phyloP scores from a whole-genome alignment of 2,797 vertebrate genomes.

The Phyllotis vaccarum region DNA sequence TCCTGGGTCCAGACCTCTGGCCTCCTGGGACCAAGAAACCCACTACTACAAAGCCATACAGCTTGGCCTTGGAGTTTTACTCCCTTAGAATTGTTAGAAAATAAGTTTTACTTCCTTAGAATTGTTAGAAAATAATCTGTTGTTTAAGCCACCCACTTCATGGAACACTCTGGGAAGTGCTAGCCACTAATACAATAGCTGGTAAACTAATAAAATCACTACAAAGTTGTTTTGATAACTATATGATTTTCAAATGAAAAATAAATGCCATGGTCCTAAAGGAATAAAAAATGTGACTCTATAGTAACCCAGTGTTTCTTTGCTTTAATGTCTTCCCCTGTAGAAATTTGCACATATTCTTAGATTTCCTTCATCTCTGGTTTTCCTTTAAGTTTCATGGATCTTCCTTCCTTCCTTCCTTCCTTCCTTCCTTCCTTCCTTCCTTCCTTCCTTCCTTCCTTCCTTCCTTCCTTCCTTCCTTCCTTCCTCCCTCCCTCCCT shows the following conservation, averaged over 20 bases:
- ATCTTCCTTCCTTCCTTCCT: background rate
- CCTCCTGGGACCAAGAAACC: no score
- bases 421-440: background rate
- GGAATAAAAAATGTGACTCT: conserved; percentile 44
- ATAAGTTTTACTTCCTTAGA: background rate
- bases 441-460: background rate
- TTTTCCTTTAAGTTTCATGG: no score
- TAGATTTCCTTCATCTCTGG: background rate
- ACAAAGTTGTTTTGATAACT: no score
- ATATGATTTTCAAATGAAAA: background rate
- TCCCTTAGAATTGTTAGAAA: conserved; percentile 30
- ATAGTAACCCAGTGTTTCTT: conserved; percentile 26
- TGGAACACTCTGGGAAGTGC: background rate
- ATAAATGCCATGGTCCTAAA: background rate
- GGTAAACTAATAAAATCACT: conserved; percentile 5
- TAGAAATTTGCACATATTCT: background rate
- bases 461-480: background rate
- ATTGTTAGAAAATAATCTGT: conserved; percentile 31
- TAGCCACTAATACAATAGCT: background rate
- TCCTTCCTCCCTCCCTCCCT: background rate
- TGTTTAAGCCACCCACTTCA: background rate
- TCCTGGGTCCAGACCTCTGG: no score
- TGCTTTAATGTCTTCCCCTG: conserved; percentile 15
- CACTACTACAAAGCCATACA: no score
- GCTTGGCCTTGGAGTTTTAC: background rate